Base-by-base conservation (phyloP, 2,888 invertebrate genomes). In the Scaptomyza reducta region DNA sequence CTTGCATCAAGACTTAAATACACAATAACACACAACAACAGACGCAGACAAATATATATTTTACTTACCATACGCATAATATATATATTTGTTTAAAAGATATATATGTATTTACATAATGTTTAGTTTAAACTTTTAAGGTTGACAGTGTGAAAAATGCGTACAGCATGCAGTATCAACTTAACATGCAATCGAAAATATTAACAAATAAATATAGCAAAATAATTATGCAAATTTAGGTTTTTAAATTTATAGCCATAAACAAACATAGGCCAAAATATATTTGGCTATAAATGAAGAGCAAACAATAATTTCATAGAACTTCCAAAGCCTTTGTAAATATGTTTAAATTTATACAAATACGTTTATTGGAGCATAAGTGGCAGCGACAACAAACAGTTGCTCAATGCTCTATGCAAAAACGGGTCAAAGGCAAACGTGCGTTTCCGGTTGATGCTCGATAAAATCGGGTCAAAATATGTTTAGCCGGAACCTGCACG, bases 391-490 rank as follows among this genome's bases (percentile, higher is more conserved):
- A 76, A 58, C 47, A 64, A 73, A 53, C 62, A 66, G 60, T 56
- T 73, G 72, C 45, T 38, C 35, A 6, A 40, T 46, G 50, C 55
- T 56, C 46, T 25, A 40, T 57, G 38, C 44, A 45, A 67, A 57
- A 61, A 50, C 38, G 55, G 55, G 51, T 65, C 70, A 74, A 65
- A 74, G 51, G 70, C 64, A 71, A 77, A 77, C 63, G 55, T 66
- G 51, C 57, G 71, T 77, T 77, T 77, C 68, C 77, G 77, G 58
- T 68, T 54, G 46, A 46, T 56, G 70, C 63, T 54, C 63, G 61
- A 60, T 33, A 60, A 71, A 76, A 74, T 53, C 3, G 18, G 18
- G 25, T 16, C 25, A 59, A 31, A 46, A 49, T 58, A 60, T 25
- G 42, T 56, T 58, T 47, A 61, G 49, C 55, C 64, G 60, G 69